A percentile compares a stretch with the other conserved stretches of the same genome.
Conservation (phyloP, 2,888 invertebrate species). For the Scotopteryx bipunctaria region DNA sequence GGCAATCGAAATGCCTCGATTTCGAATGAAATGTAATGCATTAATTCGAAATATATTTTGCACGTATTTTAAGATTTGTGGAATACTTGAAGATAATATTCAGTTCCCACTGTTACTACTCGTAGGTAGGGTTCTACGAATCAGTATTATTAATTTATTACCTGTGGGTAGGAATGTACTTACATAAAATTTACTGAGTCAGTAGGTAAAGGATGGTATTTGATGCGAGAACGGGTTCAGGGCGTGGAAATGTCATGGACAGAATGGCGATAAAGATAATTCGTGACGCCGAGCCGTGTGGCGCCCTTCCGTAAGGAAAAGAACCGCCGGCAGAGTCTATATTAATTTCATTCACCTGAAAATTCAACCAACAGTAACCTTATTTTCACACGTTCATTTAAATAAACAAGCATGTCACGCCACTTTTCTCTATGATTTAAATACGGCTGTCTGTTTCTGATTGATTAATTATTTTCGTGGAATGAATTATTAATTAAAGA, state of each 20-base stretch:
- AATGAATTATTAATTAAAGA: background rate
- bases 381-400: too few relatives aligned
- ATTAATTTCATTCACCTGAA: slow-evolving; percentile 2
- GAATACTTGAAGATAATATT: too few relatives aligned
- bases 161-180: background rate
- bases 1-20: too few relatives aligned
- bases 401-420: too few relatives aligned
- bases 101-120: too few relatives aligned
- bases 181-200: slow-evolving; percentile 36
- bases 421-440: too few relatives aligned
- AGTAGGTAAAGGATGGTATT: slow-evolving; percentile 48
- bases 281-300: slow-evolving; percentile 25
- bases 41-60: too few relatives aligned
- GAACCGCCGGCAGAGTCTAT: slow-evolving; percentile 4
- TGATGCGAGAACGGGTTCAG: slow-evolving; percentile 45
- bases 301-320: background rate
- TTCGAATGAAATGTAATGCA: too few relatives aligned
- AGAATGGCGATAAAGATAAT: slow-evolving; percentile 61
- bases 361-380: background rate
- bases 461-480: background rate
- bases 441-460: background rate
- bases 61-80: too few relatives aligned
- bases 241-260: slow-evolving; percentile 75
- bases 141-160: background rate
- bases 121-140: too few relatives aligned